Evolutionary conservation across 2,113 vertebrate species (phyloP), one percentile per base, ranked within the genome.

Genomic region (Ageneiosus marmoratus): DNA sequence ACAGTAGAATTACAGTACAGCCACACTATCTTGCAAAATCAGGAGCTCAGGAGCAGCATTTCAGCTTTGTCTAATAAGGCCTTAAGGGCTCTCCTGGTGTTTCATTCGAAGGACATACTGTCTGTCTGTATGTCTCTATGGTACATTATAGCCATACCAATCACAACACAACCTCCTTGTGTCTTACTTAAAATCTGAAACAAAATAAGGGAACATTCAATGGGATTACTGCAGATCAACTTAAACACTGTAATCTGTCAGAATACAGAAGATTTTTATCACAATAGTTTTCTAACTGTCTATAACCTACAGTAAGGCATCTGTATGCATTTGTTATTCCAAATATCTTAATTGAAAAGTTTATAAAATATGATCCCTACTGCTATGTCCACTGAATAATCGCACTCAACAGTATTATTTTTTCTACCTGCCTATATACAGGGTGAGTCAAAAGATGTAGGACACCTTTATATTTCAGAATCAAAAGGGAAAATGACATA

Each of bases 61-160:
- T 81, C 58, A 55, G 63, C 55, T 84, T 56, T 46, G 27, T 84
- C 55, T 87, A 88, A 87, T 87, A 86, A 88, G 86, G 82, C 81
- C 70, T 77, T 84, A 63, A 77, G 87, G 79, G 81, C 83, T 85
- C 83, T 84, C 76, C 70, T 83, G 77, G 65, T 73, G 29, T 78
- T 84, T 73, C 77, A 46, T 80, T 60, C 58, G 34, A 88, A 90
- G 88, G 83, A 74, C 84, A 75, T 86, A 63, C 81, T 81, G 85
- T 46, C 73, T 86, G 83, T 82, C 78, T 72, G 56, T 73, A 76
- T 82, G 78, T 77, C 67, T 65, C 15, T 41, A 74, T 56, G 65
- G 76, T 81, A 53, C 53, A 83, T 87, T 79, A 85, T 78, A 79
- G 80, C 51, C 84, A 86, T 81, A 86, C 80, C 85, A 75, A 89